Base-by-base conservation (phyloP, 1,140 invertebrate genomes). In the Rhizoglyphus robini region DNA sequence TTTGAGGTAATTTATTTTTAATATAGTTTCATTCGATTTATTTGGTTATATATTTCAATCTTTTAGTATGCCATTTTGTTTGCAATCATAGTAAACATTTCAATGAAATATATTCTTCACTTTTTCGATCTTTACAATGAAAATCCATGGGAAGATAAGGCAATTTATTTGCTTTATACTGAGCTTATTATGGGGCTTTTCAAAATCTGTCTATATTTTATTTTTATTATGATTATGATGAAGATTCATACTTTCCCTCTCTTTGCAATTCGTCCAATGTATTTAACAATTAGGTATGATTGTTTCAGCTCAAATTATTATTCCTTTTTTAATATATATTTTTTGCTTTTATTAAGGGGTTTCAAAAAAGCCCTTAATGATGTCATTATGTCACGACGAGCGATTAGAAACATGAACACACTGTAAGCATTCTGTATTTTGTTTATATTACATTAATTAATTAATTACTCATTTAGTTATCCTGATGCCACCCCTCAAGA, bases 141-240 rank as follows among this genome's bases (percentile, higher is more conserved):
- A 73, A 92, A 88, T 67, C 95, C 94, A 4, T 99, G 96, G 96
- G 96, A 99, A 74, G 96, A 93, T 75, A 99, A 99, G 77, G 94
- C 95, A 15, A 93, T 98, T 1, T 97, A 93, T 73, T 77, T 99
- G 18, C 79, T 99, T 0, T 97, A 99, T 72, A 92, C 93, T 18
- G 96, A 99, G 79, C 81, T 99, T 49, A 81, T 96, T 23, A 92
- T 98, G 78, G 94, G 72, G 34, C 68, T 86, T 68, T 75, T 83
- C n/a, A 81, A 88, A 78, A 92, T 98, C 29, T 77, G 94, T 4
- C 79, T 99, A 1, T 99, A 99, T 75, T 79, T 95, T 49, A 81
- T 87, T 23, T 99, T 99, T 76, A 89, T 98, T 63, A 82, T 87
- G 18, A 88, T 99, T 48, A 99, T 99, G 95, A 86, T 98, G 1